A percentile compares a stretch with the other conserved stretches of the same genome.
phyloP scores from a whole-genome alignment of 2,888 invertebrate genomes.

The Siphonodentalium dalli region DNA sequence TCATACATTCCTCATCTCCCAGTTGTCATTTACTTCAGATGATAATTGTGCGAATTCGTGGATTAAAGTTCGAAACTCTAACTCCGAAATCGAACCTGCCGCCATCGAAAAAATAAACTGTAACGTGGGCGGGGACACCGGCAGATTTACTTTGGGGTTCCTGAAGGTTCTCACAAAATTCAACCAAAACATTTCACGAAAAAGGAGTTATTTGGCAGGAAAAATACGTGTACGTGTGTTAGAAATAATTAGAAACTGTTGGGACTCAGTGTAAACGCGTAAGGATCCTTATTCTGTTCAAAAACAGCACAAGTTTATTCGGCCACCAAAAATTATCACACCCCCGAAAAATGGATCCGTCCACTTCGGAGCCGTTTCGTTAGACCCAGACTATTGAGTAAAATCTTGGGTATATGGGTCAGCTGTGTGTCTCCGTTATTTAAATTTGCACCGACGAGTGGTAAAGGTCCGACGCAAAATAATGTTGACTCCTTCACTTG shows the following conservation, averaged over 20 bases:
- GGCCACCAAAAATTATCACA: background rate
- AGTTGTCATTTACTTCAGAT: conserved; percentile 29
- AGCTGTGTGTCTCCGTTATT: too few relatives aligned
- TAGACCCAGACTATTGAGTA: conserved; percentile 57
- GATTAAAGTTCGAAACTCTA: conserved; percentile 64
- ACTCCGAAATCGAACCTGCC: conserved; percentile 61
- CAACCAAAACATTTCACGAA: too few relatives aligned
- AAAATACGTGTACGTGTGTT: too few relatives aligned
- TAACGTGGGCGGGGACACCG: conserved; percentile 35
- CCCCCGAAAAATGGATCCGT: conserved; percentile 25
- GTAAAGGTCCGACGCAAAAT: too few relatives aligned
- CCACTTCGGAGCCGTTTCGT: conserved; percentile 41
- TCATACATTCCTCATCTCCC: conserved; percentile 27
- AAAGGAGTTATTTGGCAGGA: too few relatives aligned
- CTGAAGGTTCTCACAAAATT: too few relatives aligned
- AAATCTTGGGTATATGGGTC: conserved; percentile 55
- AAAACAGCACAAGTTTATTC: background rate
- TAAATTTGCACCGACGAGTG: too few relatives aligned
- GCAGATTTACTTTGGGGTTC: too few relatives aligned
- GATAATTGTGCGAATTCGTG: conserved; percentile 62
- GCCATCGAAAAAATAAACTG: conserved; percentile 33
- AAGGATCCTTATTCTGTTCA: too few relatives aligned
- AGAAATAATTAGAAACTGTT: too few relatives aligned
- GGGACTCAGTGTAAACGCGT: too few relatives aligned
- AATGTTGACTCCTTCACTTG: too few relatives aligned